These are phyloP conservation scores for Hepsetus odoe DNA, from an alignment of 2,113 vertebrate species.

Conservation along the genomic window DNA sequence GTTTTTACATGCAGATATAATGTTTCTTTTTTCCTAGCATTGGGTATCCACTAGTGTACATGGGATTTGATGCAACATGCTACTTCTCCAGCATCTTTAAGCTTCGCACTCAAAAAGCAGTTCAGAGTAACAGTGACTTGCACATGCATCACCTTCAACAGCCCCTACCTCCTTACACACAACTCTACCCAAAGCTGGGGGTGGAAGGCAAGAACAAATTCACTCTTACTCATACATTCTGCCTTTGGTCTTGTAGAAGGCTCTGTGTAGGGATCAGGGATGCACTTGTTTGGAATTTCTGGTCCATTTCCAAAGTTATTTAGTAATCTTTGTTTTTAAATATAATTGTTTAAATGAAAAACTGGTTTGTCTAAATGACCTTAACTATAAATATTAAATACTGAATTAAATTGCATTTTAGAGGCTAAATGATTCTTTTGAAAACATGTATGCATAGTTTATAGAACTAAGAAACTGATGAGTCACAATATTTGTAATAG, in stretches of 20 bases:
- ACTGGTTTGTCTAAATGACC: no score
- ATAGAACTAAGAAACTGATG: no score
- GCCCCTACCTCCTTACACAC: conserved; percentile 75
- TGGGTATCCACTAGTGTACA: conserved; percentile 80
- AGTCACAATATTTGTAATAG: no score
- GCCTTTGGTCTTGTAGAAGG: neutral
- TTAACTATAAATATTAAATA: no score
- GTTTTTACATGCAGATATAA: neutral
- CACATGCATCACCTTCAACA: conserved; percentile 79
- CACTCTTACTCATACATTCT: neutral
- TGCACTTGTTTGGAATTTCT: neutral
- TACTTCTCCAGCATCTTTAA: conserved; percentile 82
- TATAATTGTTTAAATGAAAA: no score
- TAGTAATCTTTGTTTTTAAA: neutral
- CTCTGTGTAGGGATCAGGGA: neutral
- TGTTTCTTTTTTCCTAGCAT: conserved; percentile 66
- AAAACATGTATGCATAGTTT: no score
- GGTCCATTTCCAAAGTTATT: neutral
- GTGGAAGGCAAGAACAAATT: conserved; percentile 65
- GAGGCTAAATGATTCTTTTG: no score
- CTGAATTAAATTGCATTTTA: no score
- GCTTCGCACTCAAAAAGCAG: conserved; percentile 76
- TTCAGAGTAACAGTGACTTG: conserved; percentile 76
- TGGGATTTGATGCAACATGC: conserved; percentile 81
- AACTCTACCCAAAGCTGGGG: conserved; percentile 74